A percentile compares a stretch with the other conserved stretches of the same genome.
Evolutionary conservation across 2,797 vertebrate genomes (phyloP).

Genomic region (Helarctos malayanus): DNA sequence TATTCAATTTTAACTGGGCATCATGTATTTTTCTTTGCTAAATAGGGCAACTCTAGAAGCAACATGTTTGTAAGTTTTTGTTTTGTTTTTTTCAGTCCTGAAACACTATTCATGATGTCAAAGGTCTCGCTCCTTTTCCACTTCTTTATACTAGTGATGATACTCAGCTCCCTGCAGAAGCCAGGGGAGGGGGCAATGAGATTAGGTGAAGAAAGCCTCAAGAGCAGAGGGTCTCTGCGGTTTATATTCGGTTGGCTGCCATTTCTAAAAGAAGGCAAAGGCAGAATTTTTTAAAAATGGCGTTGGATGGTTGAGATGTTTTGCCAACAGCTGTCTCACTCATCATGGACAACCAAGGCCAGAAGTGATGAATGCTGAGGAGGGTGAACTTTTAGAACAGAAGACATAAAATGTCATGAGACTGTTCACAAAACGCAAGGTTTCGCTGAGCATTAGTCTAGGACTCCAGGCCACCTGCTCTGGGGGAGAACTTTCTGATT

Average conservation of each 20-base stretch:
- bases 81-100: neutral
- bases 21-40: neutral
- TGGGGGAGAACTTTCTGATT: neutral
- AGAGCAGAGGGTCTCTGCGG: fast-evolving
- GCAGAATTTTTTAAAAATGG: neutral
- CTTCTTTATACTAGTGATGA: neutral
- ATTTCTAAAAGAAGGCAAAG: neutral
- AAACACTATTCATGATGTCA: neutral
- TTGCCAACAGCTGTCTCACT: neutral
- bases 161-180: neutral
- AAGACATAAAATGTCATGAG: neutral
- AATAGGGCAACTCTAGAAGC: neutral
- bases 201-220: too few species aligned
- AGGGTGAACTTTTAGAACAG: neutral
- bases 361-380: neutral
- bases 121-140: neutral
- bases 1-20: constrained; percentile 3
- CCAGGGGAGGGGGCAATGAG: neutral
- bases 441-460: neutral
- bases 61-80: neutral
- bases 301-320: neutral
- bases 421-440: neutral
- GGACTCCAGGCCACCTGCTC: neutral
- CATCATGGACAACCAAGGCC: neutral
- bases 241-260: neutral